These are phyloP conservation scores for Penaeus vannamei DNA, from an alignment of 1,140 invertebrate species.

Conservation along the genomic window DNA sequence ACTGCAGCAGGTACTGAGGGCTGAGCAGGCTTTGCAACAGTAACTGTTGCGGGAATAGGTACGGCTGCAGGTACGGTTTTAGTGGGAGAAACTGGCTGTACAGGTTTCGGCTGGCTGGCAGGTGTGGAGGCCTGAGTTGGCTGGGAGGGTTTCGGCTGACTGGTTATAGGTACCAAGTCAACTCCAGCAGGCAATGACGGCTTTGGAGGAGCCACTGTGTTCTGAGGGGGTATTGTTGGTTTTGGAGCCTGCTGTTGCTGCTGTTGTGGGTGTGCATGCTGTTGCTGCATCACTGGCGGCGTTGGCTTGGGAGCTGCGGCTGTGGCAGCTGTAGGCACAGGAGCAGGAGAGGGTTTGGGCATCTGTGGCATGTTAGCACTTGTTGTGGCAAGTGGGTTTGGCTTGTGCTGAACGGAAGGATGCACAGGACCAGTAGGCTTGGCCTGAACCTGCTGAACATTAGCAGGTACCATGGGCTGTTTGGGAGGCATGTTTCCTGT, in stretches of 20 bases:
- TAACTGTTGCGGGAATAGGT: constrained; percentile 50
- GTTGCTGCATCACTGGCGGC: neutral
- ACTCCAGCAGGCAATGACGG: constrained; percentile 16
- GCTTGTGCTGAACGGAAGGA: constrained; percentile 40
- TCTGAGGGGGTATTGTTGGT: constrained; percentile 26
- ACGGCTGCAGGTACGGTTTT: constrained; percentile 59
- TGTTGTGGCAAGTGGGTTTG: constrained; percentile 26
- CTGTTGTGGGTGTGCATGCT: neutral
- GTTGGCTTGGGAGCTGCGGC: neutral
- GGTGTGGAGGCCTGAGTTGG: constrained; percentile 22
- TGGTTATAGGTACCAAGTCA: too few species aligned
- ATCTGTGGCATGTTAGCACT: constrained; percentile 45
- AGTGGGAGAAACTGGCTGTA: constrained; percentile 47
- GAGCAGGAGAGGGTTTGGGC: constrained; percentile 24
- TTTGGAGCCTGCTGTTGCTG: constrained; percentile 44
- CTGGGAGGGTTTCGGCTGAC: constrained; percentile 30
- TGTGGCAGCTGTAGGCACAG: neutral
- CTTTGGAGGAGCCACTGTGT: constrained; percentile 48
- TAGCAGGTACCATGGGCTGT: constrained; percentile 45
- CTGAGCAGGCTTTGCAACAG: constrained; percentile 40
- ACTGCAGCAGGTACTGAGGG: constrained; percentile 18
- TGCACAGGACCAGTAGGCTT: constrained; percentile 32
- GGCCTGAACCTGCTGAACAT: constrained; percentile 52
- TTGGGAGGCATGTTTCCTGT: constrained; percentile 45
- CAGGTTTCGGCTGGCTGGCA: constrained; percentile 40